Evolutionary conservation across 2,113 vertebrate genomes (phyloP).

Genomic region (Crotophaga sulcirostris): DNA sequence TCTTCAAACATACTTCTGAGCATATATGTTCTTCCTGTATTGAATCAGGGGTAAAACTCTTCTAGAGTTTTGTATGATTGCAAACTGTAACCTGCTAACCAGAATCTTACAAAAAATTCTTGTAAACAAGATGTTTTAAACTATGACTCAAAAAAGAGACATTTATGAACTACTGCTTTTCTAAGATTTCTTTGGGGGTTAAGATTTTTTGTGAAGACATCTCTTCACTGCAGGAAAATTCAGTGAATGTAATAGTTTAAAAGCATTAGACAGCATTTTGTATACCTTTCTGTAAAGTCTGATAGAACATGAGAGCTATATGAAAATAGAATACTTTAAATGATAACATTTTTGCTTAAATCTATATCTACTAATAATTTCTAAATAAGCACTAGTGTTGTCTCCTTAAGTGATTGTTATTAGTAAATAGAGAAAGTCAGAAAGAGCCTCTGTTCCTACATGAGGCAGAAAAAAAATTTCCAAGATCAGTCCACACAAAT

Average conservation of each 20-base stretch:
- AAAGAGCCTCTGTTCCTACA: background rate
- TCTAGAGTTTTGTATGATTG: background rate
- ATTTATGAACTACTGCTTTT: background rate
- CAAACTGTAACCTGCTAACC: background rate
- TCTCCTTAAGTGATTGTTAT: background rate
- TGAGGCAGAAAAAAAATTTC: background rate
- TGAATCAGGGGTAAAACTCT: background rate
- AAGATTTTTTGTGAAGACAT: background rate
- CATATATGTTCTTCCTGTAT: background rate
- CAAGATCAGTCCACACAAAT: background rate
- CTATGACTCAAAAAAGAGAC: accelerated
- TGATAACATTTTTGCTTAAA: background rate
- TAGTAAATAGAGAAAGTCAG: background rate
- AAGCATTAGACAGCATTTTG: background rate
- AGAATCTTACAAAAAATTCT: background rate
- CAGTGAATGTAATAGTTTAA: background rate
- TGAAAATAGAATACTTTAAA: background rate
- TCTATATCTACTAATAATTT: background rate
- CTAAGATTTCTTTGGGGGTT: background rate
- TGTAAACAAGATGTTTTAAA: background rate
- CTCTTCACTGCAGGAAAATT: background rate
- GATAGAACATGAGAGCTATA: background rate
- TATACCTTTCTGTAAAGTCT: background rate
- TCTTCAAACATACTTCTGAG: background rate
- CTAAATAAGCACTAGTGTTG: background rate